Evolutionary conservation across 2,797 vertebrate species (phyloP), one percentile per base, ranked within the genome.

Genomic region (Sparus aurata): DNA sequence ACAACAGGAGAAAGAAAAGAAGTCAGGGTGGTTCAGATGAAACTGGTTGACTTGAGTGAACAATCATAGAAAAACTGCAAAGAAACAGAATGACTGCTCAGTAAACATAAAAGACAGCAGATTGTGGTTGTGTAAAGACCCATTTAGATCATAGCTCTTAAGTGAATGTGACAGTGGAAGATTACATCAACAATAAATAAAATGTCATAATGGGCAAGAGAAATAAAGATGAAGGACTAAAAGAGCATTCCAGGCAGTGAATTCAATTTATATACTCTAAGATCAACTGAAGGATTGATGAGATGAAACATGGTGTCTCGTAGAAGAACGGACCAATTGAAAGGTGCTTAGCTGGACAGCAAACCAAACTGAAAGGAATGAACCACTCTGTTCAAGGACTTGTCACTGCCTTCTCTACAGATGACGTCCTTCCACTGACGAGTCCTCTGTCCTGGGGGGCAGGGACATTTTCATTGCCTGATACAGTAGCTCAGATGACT

Each of bases 401-500:
- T 75, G 55, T 59, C 49, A 4, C 45, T 61, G 23, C 50, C 59
- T 66, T 73, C 77, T 80, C 43, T 53, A 54, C 55, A 77, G 69
- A 64, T 66, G 61, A 69, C 80, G 75, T 71, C 34, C 65, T 49
- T 75, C 46, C 41, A 54, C 73, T 69, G 70, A 85, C 85, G 58
- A 77, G 47, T 25, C 23, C 68, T 38, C 60, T 41, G 65, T 27
- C 58, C 66, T 55, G 52, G 59, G 65, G 82, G 75, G 64, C 46
- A 49, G 67, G 15, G n/a, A 61, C 73, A 41, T 70, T 75, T 80
- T 77, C 60, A 78, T 41, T 77, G 75, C 66, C 74, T 73, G 62
- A 84, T 83, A 85, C 69, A 63, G 66, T 22, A 62, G 64, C 59
- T 68, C 9, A 60, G 45, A 81, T 87, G 80, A 89, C 71, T 90